Base-by-base conservation (phyloP, 2,888 invertebrate genomes). In the Trichopria drosophilae region DNA sequence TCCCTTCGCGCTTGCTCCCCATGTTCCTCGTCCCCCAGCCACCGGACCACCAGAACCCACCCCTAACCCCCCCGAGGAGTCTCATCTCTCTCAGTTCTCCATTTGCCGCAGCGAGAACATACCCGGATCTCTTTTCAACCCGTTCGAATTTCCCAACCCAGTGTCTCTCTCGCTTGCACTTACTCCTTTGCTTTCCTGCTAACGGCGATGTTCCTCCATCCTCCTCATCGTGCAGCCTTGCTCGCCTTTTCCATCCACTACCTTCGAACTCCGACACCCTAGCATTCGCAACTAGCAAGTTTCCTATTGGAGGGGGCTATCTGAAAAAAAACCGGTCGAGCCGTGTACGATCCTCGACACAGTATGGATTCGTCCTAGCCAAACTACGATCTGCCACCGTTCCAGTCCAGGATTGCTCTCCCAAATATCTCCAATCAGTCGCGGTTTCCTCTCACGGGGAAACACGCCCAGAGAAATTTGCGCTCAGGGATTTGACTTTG, bases 231-330 rank as follows among this genome's bases (percentile, higher is more conserved):
- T n/a, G n/a, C n/a, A n/a, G n/a, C n/a, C n/a, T n/a, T n/a, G n/a
- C n/a, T n/a, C n/a, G n/a, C n/a, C 48, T 48, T 35, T 39, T 20
- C 48, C 16, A 35, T 22, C 35, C 41, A 41, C 49, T 31, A 48
- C 48, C 49, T 51, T 50, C 52, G 43, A 41, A 47, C 40, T 39
- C 43, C 49, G 42, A 46, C 46, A 49, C 49, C 43, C 42, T 52
- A 22, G 32, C 34, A 31, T 22, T 31, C 26, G 49, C 49, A 39
- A 39, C 10, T 37, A 42, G 32, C 43, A 36, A 48, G 39, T n/a
- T n/a, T n/a, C n/a, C n/a, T n/a, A n/a, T n/a, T n/a, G n/a, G n/a
- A n/a, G n/a, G n/a, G n/a, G n/a, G n/a, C n/a, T n/a, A n/a, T n/a
- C n/a, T n/a, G n/a, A n/a, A n/a, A n/a, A 49, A 31, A 48, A 45